Evolutionary conservation across 2,888 invertebrate genomes (phyloP).

Genomic region (Agrotis ipsilon): DNA sequence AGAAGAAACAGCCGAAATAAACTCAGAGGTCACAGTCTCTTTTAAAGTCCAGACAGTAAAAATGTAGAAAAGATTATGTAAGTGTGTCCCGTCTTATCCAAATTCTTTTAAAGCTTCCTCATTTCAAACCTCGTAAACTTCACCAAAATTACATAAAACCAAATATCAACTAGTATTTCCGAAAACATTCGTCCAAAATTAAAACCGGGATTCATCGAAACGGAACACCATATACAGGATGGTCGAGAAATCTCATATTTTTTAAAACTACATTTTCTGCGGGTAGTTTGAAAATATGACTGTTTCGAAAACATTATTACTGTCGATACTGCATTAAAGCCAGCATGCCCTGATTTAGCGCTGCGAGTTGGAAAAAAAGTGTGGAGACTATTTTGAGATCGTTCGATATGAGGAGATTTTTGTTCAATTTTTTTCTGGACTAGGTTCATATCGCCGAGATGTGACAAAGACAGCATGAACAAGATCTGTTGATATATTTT

Average conservation of each 20-base stretch:
- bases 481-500: too few relatives aligned
- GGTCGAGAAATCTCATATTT: slow-evolving; percentile 29
- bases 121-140: too few relatives aligned
- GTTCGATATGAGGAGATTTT: slow-evolving; percentile 40
- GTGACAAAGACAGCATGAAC: too few relatives aligned
- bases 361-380: slow-evolving; percentile 79
- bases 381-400: slow-evolving; percentile 62
- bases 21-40: too few relatives aligned
- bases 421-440: background rate
- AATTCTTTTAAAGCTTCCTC: too few relatives aligned
- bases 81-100: too few relatives aligned
- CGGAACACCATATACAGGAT: slow-evolving; percentile 52
- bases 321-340: slow-evolving; percentile 81
- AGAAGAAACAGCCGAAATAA: too few relatives aligned
- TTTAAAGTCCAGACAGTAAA: too few relatives aligned
- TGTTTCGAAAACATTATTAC: slow-evolving; percentile 77
- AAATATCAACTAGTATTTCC: background rate
- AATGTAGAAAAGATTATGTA: too few relatives aligned
- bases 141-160: background rate
- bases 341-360: slow-evolving; percentile 78
- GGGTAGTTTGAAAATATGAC: slow-evolving; percentile 57
- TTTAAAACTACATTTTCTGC: slow-evolving; percentile 38
- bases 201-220: slow-evolving; percentile 43
- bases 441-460: too few relatives aligned
- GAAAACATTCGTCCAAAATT: slow-evolving; percentile 27